Evolutionary conservation across 2,113 vertebrate genomes (phyloP), one percentile per base, ranked within the genome.

Genomic region (Ageneiosus marmoratus): DNA sequence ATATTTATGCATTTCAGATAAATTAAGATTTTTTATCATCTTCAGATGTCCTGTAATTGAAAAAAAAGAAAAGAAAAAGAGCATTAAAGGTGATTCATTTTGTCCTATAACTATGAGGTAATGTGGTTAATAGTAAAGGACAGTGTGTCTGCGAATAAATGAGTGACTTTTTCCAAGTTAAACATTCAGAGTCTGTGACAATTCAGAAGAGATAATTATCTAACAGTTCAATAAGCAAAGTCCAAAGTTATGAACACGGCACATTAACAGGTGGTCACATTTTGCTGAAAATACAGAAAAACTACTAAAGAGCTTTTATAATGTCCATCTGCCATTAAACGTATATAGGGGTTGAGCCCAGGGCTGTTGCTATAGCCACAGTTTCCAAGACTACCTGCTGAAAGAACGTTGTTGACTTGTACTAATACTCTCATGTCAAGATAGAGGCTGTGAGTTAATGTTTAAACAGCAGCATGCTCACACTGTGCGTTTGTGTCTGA

Each of bases 401-500:
- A 80, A 72, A 78, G 55, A 78, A 53, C 18, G 2, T 29, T 81
- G 79, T 82, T 78, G 75, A 82, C 75, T 87, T 82, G 84, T 79
- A 81, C 79, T 75, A 63, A 84, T 55, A 63, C 65, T 56, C 73
- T 65, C 56, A 72, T 81, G 77, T 86, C 72, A 69, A 77, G 65
- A 74, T 55, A 72, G 82, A 46, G 69, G 79, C 67, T 81, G 62
- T n/a, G 12, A 74, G 83, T 87, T 87, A 84, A 87, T 84, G 67
- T 84, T 87, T 87, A 87, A 87, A 83, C 79, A 82, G 75, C 46
- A 69, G 44, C 79, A 55, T 77, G 82, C 69, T 84, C 41, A 62
- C 22, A 63, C 46, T 37, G 62, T 63, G 62, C 18, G 62, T 34
- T 34, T 69, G 65, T 44, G 34, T 50, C 5, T 72, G 0, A 6